Conservation (phyloP, 2,113 vertebrate genomes). For the Channa argus region DNA sequence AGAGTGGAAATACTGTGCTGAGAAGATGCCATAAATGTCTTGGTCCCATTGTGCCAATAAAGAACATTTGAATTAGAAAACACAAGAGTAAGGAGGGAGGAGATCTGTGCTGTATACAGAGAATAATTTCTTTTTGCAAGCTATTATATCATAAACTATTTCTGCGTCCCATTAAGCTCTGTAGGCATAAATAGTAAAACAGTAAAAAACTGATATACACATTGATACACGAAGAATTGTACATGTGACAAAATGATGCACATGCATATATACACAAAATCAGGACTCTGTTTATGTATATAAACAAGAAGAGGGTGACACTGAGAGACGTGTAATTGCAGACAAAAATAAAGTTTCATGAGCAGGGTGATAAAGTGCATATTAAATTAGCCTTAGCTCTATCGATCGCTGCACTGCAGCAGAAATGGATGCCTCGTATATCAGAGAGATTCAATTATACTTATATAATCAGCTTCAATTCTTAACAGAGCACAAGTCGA, state of each 20-base stretch:
- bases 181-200: constrained; percentile 1
- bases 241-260: background rate
- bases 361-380: constrained; percentile 79
- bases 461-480: constrained; percentile 76
- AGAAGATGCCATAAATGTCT: constrained; percentile 52
- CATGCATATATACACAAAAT: background rate
- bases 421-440: constrained; percentile 74
- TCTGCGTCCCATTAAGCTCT: constrained; percentile 3
- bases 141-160: constrained; percentile 12
- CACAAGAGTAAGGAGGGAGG: constrained; percentile 16
- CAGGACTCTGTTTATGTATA: constrained; percentile 20
- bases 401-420: constrained; percentile 77
- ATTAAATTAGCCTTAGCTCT: constrained; percentile 77
- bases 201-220: background rate
- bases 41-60: constrained; percentile 53
- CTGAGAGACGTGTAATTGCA: constrained; percentile 40
- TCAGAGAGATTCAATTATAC: constrained; percentile 79
- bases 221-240: background rate
- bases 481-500: constrained; percentile 48
- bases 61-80: constrained; percentile 52
- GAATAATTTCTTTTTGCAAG: background rate
- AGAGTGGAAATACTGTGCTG: constrained; percentile 36
- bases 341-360: constrained; percentile 72
- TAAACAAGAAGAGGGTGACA: constrained; percentile 13
- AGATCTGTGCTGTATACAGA: background rate